phyloP scores from a whole-genome alignment of 2,113 vertebrate genomes.

The Struthidea cinerea region DNA sequence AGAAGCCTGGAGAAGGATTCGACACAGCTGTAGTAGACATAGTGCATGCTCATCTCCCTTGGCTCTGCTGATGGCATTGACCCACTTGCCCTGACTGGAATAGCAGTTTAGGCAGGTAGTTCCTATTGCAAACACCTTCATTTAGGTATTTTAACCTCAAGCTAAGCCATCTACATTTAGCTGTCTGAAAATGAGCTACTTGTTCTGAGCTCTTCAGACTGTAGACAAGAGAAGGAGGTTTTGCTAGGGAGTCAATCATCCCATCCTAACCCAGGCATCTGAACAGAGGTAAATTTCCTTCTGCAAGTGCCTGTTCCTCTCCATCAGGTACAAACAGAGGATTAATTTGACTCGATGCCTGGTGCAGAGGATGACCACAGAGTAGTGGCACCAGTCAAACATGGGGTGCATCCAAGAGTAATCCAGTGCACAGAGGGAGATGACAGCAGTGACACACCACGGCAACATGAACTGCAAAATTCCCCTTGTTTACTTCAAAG shows the following conservation, averaged over 20 bases:
- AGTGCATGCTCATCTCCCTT: background rate
- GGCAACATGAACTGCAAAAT: background rate
- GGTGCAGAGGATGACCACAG: background rate
- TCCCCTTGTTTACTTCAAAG: background rate
- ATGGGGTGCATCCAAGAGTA: rapidly evolving
- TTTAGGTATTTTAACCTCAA: background rate
- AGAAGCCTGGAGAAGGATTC: background rate
- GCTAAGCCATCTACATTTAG: background rate
- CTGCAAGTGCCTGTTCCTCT: background rate
- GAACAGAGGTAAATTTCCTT: background rate
- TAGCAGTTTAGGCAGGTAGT: background rate
- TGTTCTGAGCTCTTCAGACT: background rate
- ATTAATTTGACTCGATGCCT: background rate
- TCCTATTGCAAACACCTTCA: background rate
- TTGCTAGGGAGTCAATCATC: background rate
- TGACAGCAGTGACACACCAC: background rate
- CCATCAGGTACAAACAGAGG: background rate
- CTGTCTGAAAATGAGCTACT: background rate
- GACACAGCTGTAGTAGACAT: rapidly evolving
- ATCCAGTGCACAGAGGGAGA: background rate
- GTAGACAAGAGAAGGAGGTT: background rate
- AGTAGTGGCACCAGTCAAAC: background rate
- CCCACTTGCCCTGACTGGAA: background rate
- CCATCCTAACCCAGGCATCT: background rate
- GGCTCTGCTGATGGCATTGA: background rate